Evolutionary conservation across 2,797 vertebrate genomes (phyloP), one percentile per base, ranked within the genome.

Genomic region (Masticophis lateralis): DNA sequence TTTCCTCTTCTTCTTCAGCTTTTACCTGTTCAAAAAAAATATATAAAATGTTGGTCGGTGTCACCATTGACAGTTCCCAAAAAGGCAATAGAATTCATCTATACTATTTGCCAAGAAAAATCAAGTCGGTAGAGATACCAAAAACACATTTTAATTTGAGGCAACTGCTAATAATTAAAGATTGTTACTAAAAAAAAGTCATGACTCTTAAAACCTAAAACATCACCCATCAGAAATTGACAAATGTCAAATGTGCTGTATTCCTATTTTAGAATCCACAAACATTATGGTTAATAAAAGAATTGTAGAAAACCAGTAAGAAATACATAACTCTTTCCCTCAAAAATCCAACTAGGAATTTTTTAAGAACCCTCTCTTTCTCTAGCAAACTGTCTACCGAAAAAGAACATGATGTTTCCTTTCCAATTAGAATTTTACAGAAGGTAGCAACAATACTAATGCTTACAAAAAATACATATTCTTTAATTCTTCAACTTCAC

Each of bases 1-100:
- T 98, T 96, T 99, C 99, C 90, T 99, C 99, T 25, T 99, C 99
- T 94, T 99, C 99, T 94, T 99, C 98, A 55, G 98, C 98, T 91
- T 99, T 99, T 6, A 99, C 98, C 99, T 99, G 92, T 88, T 94
- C 93, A 94, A 95, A 93, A 93, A 90, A 2, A 95, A 88, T 91
- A 22, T 47, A 47, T 79, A 83, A 32, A 20, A 95, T 7, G 74
- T 0, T 2, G 0, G 89, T 96, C 56, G 95, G 27, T 43, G 60
- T 28, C 53, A 63, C 87, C 32, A 8, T 6, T 92, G 90, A 69
- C 22, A 28, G 18, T 91, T 88, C 20, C 59, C 32, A 66, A 28
- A 83, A 16, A 91, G 61, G 87, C 20, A 11, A 3, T 16, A 86
- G 12, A 66, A 0, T 0, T 0, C 2, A n/a, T 18, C 0, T 8